Conservation (phyloP, 2,113 vertebrate genomes). For the Chlamydotis undulata region DNA sequence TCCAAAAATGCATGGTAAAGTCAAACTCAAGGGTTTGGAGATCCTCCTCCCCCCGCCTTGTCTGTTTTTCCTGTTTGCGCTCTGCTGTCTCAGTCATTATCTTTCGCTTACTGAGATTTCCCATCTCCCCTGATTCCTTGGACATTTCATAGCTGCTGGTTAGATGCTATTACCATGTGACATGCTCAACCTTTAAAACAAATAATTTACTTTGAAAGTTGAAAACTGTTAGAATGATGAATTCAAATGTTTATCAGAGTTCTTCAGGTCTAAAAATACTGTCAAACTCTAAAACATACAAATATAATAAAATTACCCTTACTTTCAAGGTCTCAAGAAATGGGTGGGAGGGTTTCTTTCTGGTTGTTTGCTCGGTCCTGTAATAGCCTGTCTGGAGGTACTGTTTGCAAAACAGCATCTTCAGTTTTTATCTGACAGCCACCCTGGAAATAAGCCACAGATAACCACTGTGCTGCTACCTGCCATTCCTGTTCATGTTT, state of each 20-base stretch:
- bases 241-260: neutral
- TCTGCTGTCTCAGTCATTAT: neutral
- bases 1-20: neutral
- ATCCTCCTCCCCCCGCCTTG: neutral
- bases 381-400: neutral
- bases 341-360: neutral
- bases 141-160: constrained; percentile 52
- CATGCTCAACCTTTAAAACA: constrained; percentile 50
- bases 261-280: neutral
- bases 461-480: neutral
- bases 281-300: neutral
- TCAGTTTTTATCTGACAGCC: neutral
- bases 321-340: neutral
- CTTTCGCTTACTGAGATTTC: neutral
- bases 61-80: neutral
- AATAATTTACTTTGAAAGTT: constrained; percentile 52
- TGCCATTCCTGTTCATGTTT: neutral
- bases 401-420: neutral
- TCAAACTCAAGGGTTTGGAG: neutral
- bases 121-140: neutral
- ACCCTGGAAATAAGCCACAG: neutral
- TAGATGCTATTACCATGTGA: constrained; percentile 2
- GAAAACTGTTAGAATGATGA: constrained; percentile 12
- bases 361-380: neutral
- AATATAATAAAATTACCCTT: neutral